Percentiles rank a stretch among this genome's conserved stretches.
These are phyloP conservation scores for Stenodera caucasica DNA, from an alignment of 2,888 invertebrate genomes.

Conservation along the genomic window DNA sequence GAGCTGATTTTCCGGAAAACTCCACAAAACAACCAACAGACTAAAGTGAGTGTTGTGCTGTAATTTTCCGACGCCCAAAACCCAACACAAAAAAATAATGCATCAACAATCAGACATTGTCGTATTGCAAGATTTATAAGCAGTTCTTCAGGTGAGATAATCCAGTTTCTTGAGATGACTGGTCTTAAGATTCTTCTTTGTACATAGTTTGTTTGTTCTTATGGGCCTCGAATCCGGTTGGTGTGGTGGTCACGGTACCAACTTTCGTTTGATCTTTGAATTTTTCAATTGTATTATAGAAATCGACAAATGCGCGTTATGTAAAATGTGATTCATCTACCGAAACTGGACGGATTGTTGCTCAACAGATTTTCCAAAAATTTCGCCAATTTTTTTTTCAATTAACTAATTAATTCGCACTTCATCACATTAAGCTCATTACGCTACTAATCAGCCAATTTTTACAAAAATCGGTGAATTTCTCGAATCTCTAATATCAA, in stretches of 20 bases:
- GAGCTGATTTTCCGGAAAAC: no score
- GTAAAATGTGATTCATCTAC: conserved; percentile 24
- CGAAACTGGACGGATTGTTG: neutral
- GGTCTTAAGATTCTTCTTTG: no score
- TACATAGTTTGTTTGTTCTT: neutral
- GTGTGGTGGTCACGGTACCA: neutral
- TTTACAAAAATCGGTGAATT: no score
- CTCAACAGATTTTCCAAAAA: neutral
- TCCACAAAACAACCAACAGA: no score
- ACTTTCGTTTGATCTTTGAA: neutral
- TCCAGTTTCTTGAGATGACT: neutral
- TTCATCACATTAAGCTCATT: no score
- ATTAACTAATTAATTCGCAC: no score
- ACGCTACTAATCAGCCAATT: no score
- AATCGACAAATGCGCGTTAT: conserved; percentile 15
- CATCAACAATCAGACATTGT: neutral
- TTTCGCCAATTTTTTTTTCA: no score
- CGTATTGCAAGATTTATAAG: neutral
- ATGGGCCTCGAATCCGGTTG: neutral
- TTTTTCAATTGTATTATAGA: neutral
- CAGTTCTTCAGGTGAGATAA: neutral
- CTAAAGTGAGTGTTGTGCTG: neutral
- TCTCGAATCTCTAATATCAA: no score
- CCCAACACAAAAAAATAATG: neutral
- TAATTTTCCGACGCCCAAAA: no score